phyloP scores from a whole-genome alignment of 2,113 vertebrate species.

The Psilopsiagon aymara region DNA sequence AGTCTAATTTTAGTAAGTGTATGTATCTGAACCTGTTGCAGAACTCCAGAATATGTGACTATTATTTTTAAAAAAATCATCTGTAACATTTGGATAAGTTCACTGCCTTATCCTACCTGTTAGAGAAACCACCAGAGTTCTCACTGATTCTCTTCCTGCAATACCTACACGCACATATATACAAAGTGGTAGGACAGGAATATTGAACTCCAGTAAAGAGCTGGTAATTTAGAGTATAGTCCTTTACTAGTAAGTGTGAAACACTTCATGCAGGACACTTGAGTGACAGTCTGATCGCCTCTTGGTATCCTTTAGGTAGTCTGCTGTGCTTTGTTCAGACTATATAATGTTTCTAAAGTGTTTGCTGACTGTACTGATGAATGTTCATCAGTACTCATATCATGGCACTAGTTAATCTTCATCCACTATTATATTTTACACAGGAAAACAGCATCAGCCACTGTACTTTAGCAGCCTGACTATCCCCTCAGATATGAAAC shows the following conservation, averaged over 20 bases:
- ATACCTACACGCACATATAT: background rate
- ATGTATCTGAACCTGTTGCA: constrained; percentile 57
- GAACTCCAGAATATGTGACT: constrained; percentile 2
- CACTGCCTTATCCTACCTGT: background rate
- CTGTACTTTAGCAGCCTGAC: background rate
- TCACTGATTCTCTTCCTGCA: background rate
- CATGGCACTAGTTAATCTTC: background rate
- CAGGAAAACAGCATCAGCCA: background rate
- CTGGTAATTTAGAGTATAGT: background rate
- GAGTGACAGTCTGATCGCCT: background rate
- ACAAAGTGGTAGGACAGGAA: background rate
- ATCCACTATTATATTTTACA: background rate
- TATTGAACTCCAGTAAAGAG: background rate
- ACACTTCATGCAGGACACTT: background rate
- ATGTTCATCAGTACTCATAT: background rate
- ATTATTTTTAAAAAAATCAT: background rate
- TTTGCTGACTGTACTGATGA: background rate
- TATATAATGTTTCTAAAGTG: background rate
- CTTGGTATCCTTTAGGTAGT: background rate
- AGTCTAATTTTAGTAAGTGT: constrained; percentile 86
- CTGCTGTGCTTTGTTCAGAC: background rate
- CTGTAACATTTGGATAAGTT: background rate
- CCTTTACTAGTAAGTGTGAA: background rate
- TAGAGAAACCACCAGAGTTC: background rate
- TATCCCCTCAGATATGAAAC: background rate